Conservation (phyloP, 2,888 invertebrate genomes). For the Mythimna vitellina region DNA sequence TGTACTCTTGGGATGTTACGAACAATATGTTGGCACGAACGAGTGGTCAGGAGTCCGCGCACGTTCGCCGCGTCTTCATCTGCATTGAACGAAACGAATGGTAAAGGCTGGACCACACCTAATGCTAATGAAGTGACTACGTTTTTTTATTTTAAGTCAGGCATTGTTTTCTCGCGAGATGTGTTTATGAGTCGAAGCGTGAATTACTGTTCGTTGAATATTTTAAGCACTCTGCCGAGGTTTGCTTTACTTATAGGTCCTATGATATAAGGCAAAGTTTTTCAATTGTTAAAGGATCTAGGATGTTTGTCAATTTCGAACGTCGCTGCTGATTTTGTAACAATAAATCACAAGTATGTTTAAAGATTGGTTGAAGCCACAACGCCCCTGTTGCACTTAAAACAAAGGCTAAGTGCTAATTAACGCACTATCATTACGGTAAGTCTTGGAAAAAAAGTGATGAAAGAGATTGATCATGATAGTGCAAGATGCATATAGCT, state of each 20-base stretch:
- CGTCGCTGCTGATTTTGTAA: too few relatives aligned
- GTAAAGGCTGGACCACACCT: constrained; percentile 38
- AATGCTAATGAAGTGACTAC: constrained; percentile 3
- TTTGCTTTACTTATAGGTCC: neutral
- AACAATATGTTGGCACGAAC: constrained; percentile 75
- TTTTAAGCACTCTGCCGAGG: neutral
- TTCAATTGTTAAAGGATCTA: neutral
- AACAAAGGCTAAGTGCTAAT: neutral
- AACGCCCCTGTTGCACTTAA: neutral
- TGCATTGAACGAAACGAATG: constrained; percentile 60
- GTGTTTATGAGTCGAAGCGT: neutral
- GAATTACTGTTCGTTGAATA: neutral
- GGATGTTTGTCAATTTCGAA: neutral
- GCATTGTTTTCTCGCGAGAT: constrained; percentile 2
- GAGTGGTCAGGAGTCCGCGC: constrained; percentile 68
- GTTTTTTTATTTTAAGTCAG: constrained; percentile 2
- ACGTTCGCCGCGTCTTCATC: constrained; percentile 76
- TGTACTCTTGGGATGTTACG: constrained; percentile 67
- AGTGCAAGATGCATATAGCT: neutral
- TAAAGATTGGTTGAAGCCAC: neutral
- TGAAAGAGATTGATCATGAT: neutral
- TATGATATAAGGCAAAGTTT: too few relatives aligned
- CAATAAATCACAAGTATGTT: neutral
- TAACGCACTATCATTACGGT: neutral
- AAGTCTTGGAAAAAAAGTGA: neutral